Evolutionary conservation across 2,797 vertebrate species (phyloP), one percentile per base, ranked within the genome.

Genomic region (Scleropages formosus): DNA sequence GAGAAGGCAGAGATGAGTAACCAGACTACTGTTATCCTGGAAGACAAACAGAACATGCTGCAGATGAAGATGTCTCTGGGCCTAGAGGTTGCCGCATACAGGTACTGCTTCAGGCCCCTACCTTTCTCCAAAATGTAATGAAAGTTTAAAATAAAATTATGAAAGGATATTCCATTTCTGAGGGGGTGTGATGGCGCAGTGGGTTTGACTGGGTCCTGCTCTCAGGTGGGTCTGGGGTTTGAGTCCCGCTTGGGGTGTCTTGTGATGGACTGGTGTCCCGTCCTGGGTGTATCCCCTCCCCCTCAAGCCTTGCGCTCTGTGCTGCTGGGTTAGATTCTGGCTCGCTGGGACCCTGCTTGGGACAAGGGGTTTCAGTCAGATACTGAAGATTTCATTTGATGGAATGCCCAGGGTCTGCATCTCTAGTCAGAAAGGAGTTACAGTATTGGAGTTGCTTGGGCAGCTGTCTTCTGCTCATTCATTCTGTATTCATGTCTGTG

Each of bases 71-170:
- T 92, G 93, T 95, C 95, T 59, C 93, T 98, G 75, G 92, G 92
- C 65, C 83, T 97, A 79, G 96, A 98, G 80, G 95, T 98, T 72
- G 91, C 94, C 16, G 94, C 95, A 0, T 98, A 98, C 94, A 96
- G 96, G 96, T 98, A 92, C 12, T 9, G 56, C 11, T 59, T 24
- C 27, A 51, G 22, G n/a, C 56, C 8, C n/a, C 71, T 22, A 26
- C 20, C 61, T 44, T 22, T 24, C 47, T 58, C 47, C 47, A 47
- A 60, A 75, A 31, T 44, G 58, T 58, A 71, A 51, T 27, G 16
- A 26, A 16, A 51, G n/a, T n/a, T n/a, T n/a, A n/a, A n/a, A n/a
- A n/a, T n/a, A n/a, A n/a, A n/a, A n/a, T n/a, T n/a, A n/a, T n/a
- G n/a, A n/a, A n/a, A n/a, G n/a, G n/a, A n/a, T n/a, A n/a, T n/a